A percentile compares a stretch with the other conserved stretches of the same genome.
Evolutionary conservation across 2,797 vertebrate genomes (phyloP).

Genomic region (Protosalanx chinensis): DNA sequence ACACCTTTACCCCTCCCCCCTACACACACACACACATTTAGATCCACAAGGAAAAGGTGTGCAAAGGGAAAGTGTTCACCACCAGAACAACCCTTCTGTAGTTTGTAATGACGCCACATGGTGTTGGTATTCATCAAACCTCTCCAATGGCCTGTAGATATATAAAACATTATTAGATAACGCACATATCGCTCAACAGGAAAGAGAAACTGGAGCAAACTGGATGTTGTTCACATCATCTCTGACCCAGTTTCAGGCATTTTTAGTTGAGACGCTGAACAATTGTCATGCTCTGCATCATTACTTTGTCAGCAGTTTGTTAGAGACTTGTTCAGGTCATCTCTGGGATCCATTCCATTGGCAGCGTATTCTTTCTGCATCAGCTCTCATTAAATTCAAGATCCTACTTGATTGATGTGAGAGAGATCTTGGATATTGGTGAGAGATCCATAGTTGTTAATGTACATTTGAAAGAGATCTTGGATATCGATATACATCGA

Average conservation of each 20-base stretch:
- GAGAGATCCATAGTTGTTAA: no score
- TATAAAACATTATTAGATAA: constrained; percentile 31
- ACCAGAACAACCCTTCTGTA: background rate
- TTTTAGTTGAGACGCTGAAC: no score
- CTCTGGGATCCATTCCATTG: background rate
- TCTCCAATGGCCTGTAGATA: constrained; percentile 25
- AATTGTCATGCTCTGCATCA: background rate
- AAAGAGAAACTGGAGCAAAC: no score
- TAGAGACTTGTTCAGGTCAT: background rate
- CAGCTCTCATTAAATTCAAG: background rate
- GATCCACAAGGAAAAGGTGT: background rate
- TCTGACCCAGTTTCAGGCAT: no score
- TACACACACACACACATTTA: background rate
- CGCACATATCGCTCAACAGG: background rate
- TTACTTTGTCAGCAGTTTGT: background rate
- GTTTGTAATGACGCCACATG: constrained; percentile 35
- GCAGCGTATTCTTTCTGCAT: background rate
- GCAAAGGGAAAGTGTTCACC: background rate
- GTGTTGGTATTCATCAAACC: constrained; percentile 45
- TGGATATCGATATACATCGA: background rate
- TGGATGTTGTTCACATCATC: no score
- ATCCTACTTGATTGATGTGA: background rate
- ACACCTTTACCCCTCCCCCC: background rate
- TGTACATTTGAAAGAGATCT: no score
- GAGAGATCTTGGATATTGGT: background rate